Base-by-base conservation (phyloP, 2,888 invertebrate genomes). In the Minunthozetes semirufus region DNA sequence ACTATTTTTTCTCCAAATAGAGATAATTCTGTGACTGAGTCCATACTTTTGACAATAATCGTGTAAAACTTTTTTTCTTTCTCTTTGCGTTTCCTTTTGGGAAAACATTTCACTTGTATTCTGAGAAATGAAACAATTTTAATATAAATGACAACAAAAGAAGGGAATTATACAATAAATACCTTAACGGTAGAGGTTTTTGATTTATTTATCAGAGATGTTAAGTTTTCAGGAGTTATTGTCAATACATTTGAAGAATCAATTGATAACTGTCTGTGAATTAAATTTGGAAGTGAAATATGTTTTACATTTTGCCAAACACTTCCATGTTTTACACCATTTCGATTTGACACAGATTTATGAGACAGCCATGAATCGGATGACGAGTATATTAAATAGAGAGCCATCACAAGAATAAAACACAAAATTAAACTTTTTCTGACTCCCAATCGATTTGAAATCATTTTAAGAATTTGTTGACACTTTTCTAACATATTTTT, bases 1-100 rank as follows among this genome's bases (percentile, higher is more conserved):
- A 22, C 76, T 71, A 6, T 77, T 75, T 25, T 76, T 76, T 3
- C 76, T 70, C 77, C 77, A 77, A 17, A 77, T 66, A 3, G 66
- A 38, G 33, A 66, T n/a, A 15, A 66, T 66, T 66, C 29, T 66
- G 38, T 66, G 33, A 4, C 42, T 66, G 33, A 66, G 17, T n/a
- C 38, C 38, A 66, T 66, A 66, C 19, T 66, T 66, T 66, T 19
- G 66, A 42, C 66, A 66, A 66, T 19, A 66, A 42, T 38, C n/a
- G 1, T 66, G 6, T 25, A 66, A 66, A 17, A 38, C 38, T n/a
- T 66, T 66, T 25, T 66, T 66, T 1, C 66, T 38, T 19, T 66
- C 66, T 1, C 3, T 38, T 42, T 66, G 66, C 19, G 38, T 38
- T 38, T 66, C 66, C 11, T 33, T 27, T 13, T 63, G 63, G 8